These are phyloP conservation scores for Cyclina sinensis DNA, from an alignment of 1,140 invertebrate genomes.

Conservation along the genomic window DNA sequence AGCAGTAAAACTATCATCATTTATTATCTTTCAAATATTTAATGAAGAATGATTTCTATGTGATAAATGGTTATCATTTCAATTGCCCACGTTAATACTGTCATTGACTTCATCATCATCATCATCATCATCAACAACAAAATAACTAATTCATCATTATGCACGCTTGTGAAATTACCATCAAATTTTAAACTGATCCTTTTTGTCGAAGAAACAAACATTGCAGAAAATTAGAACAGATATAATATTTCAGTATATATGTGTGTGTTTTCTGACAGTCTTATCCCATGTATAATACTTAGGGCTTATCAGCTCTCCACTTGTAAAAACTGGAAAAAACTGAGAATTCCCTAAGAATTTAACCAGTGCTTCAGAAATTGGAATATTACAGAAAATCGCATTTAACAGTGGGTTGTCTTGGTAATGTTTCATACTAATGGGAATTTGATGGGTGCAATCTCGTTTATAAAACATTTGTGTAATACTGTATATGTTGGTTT, in stretches of 20 bases:
- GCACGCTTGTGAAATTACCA: no score
- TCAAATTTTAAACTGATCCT: no score
- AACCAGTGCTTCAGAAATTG: conserved; percentile 27
- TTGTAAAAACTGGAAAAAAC: conserved; percentile 22
- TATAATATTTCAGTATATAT: conserved; percentile 35
- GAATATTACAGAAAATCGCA: conserved; percentile 25
- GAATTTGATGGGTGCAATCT: conserved; percentile 58
- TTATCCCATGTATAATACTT: conserved; percentile 38
- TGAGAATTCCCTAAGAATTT: conserved; percentile 29
- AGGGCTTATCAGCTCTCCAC: conserved; percentile 44
- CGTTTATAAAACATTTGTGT: conserved; percentile 50
- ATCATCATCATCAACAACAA: no score
- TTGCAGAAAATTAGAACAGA: neutral
- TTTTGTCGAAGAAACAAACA: no score
- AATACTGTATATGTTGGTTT: conserved; percentile 49
- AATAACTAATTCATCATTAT: no score
- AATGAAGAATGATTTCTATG: no score
- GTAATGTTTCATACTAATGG: conserved; percentile 60
- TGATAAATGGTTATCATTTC: no score
- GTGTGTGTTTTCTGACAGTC: conserved; percentile 13
- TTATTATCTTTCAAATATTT: no score
- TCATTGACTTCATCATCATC: no score
- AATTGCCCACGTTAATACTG: no score
- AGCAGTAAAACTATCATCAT: no score
- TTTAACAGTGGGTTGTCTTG: conserved; percentile 40